Percentiles rank a stretch among this genome's conserved stretches.
phyloP scores from a whole-genome alignment of 2,888 invertebrate species.

The Stegophylla sp. region DNA sequence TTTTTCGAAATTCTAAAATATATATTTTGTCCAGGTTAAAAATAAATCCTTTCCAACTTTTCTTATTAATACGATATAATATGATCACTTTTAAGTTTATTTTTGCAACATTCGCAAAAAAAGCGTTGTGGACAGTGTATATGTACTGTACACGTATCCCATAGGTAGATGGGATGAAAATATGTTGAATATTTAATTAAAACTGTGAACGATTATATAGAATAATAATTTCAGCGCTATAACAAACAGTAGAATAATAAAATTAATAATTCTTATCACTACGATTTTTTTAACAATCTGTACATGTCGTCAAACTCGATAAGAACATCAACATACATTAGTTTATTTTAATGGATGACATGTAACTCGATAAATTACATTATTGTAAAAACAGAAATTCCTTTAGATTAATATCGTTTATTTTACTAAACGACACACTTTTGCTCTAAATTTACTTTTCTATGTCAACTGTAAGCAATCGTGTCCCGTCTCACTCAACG shows the following conservation, averaged over 20 bases:
- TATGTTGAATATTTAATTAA: too few species aligned
- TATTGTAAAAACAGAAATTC: neutral
- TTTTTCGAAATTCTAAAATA: neutral
- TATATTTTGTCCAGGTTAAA: conserved; percentile 2
- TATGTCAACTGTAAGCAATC: conserved; percentile 4
- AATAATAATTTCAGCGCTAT: too few species aligned
- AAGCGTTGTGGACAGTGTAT: too few species aligned
- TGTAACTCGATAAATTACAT: neutral
- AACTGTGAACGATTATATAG: neutral
- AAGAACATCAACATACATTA: neutral
- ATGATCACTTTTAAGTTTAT: neutral
- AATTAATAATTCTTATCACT: too few species aligned
- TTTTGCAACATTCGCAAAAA: too few species aligned
- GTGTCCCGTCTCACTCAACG: neutral
- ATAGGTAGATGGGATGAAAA: too few species aligned
- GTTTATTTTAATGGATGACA: neutral
- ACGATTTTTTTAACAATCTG: too few species aligned
- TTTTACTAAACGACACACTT: neutral
- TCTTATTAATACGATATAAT: neutral
- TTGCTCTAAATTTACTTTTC: conserved; percentile 4
- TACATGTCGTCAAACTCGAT: neutral
- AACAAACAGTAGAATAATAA: too few species aligned
- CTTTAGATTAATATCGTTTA: neutral
- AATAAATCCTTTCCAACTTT: neutral
- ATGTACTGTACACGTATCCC: too few species aligned